phyloP scores from a whole-genome alignment of 2,888 invertebrate genomes.

The Dermolepida albohirtum region DNA sequence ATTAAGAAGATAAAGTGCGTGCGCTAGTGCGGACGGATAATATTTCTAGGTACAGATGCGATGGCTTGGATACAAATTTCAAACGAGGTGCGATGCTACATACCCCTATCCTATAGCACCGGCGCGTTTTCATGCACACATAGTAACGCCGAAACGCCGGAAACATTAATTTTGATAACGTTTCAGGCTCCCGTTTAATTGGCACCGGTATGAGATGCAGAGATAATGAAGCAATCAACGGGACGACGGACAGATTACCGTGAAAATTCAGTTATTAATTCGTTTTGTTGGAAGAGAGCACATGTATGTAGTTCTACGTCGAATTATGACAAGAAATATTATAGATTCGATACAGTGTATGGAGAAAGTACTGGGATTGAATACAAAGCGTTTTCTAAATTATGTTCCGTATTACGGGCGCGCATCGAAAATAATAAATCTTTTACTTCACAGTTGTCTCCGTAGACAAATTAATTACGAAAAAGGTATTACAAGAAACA shows the following conservation, averaged over 20 bases:
- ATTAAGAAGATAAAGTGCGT: conserved; percentile 28
- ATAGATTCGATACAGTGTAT: too few species aligned
- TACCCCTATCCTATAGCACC: conserved; percentile 12
- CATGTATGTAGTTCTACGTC: not conserved
- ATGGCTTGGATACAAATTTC: conserved; percentile 23
- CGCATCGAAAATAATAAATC: not conserved
- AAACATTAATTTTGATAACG: conserved; percentile 59
- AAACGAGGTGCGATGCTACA: conserved; percentile 30
- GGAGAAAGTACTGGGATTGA: too few species aligned
- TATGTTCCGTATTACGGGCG: not conserved
- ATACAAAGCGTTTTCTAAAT: too few species aligned
- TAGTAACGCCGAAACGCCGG: conserved; percentile 45
- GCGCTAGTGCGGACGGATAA: conserved; percentile 25
- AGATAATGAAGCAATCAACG: conserved; percentile 60
- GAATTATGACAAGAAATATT: conserved; percentile 7
- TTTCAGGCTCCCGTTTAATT: conserved; percentile 58
- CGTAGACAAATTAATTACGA: too few species aligned
- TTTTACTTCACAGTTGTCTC: not conserved
- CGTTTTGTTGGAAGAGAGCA: not conserved
- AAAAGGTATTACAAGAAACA: too few species aligned
- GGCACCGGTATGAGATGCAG: conserved; percentile 57
- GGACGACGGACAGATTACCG: conserved; percentile 49
- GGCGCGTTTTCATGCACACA: conserved; percentile 44
- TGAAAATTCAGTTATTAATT: conserved; percentile 43
- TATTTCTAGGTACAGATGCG: conserved; percentile 18